A percentile compares a stretch with the other conserved stretches of the same genome.
Conservation (phyloP, 2,888 invertebrate species). For the Sarcophaga variegata region DNA sequence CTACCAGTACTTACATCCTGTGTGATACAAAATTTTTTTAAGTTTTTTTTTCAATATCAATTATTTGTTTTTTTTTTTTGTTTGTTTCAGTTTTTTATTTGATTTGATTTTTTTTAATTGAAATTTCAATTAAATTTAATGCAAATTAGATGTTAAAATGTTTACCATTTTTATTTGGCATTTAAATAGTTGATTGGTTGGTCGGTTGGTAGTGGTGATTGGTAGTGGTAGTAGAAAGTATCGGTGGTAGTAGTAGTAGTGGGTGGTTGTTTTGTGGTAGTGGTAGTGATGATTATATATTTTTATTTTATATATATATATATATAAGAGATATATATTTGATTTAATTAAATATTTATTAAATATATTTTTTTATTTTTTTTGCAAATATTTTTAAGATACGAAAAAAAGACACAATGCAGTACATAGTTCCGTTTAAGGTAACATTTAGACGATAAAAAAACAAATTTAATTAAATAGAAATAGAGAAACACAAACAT, state of each 20-base stretch:
- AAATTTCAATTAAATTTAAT: constrained; percentile 45
- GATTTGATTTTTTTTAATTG: constrained; percentile 49
- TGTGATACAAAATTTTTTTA: constrained; percentile 54
- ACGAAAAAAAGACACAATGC: constrained; percentile 46
- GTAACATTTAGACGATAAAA: constrained; percentile 62
- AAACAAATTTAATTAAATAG: constrained; percentile 65
- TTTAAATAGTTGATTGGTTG: constrained; percentile 42
- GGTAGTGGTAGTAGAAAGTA: constrained; percentile 37
- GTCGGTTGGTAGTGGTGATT: constrained; percentile 44
- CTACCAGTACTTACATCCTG: constrained; percentile 75
- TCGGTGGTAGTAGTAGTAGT: constrained; percentile 34
- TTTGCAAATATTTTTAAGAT: not conserved
- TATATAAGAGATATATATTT: constrained; percentile 14
- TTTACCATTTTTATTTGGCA: constrained; percentile 62
- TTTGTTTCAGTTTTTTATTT: constrained; percentile 56
- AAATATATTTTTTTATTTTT: not conserved
- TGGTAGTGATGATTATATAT: constrained; percentile 36
- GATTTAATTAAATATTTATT: not conserved
- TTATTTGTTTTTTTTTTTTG: constrained; percentile 1
- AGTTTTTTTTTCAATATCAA: constrained; percentile 41
- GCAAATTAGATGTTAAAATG: constrained; percentile 65
- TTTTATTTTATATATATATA: constrained; percentile 11
- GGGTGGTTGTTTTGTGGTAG: constrained; percentile 28
- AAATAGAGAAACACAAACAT: constrained; percentile 54
- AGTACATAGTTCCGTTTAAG: constrained; percentile 54